Base-by-base conservation (phyloP, 2,113 vertebrate species). In the Mormyrus lacerda region DNA sequence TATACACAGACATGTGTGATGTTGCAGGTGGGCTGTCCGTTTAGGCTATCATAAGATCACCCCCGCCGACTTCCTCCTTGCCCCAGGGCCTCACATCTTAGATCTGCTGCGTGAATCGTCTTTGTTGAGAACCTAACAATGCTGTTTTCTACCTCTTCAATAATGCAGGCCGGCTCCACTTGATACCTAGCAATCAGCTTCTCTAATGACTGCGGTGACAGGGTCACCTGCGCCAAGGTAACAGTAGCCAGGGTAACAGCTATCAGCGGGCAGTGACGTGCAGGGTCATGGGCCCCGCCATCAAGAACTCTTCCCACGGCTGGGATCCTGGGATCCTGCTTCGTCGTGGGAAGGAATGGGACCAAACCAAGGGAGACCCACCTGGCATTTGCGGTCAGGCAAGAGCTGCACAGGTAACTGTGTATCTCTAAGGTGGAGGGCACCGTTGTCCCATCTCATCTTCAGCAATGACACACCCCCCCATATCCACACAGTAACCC, bases 141-240 rank as follows among this genome's bases (percentile, higher is more conserved):
- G 94, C 95, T 92, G 93, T 95, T 95, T 95, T 96, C 95, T 95
- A 92, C 93, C 94, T 95, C 94, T 96, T 96, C 94, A 96, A 95
- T 96, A 96, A 96, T 96, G 94, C 94, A 96, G 94, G 94, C 96
- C 44, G 95, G 94, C 92, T 95, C 93, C 90, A 96, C 94, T 93
- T 88, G 96, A 96, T 96, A 96, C 95, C 96, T 92, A 94, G 95
- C 94, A 96, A 96, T 96, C 96, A 95, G 93, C 94, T 96, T 95
- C 96, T 96, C 95, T 95, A 94, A 94, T 96, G 95, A 95, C 95
- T 94, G 94, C 95, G 94, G 96, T 94, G 92, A 96, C 94, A 92
- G 94, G 95, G 95, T 96, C 95, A 96, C 95, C 96, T 95, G 94
- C 95, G 94, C 94, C 91, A 95, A 96, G 95, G 95, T 96, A 96